These are phyloP conservation scores for Dendrolimus punctatus DNA, from an alignment of 1,140 invertebrate species.

Conservation along the genomic window DNA sequence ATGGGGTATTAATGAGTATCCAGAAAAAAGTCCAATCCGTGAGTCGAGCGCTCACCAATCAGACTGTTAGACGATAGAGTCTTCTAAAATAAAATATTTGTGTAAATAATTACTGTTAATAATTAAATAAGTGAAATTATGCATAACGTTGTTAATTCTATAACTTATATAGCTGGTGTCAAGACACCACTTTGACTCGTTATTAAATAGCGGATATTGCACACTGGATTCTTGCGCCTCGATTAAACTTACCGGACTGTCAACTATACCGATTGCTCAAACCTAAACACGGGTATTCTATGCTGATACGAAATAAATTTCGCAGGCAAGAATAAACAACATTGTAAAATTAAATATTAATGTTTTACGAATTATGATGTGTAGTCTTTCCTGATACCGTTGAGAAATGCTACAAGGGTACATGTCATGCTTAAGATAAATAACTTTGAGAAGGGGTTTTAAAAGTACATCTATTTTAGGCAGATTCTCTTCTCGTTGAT, in stretches of 20 bases:
- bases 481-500: too few relatives aligned
- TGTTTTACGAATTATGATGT: constrained; percentile 12
- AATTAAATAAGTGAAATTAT: not conserved
- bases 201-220: constrained; percentile 63
- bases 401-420: too few relatives aligned
- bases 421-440: too few relatives aligned
- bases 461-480: too few relatives aligned
- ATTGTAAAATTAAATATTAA: constrained; percentile 14
- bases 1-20: too few relatives aligned
- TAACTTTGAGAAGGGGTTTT: too few relatives aligned
- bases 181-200: constrained; percentile 30
- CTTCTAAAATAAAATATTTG: too few relatives aligned
- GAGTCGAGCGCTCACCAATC: too few relatives aligned
- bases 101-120: too few relatives aligned
- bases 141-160: constrained; percentile 8
- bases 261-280: constrained; percentile 44
- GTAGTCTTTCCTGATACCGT: constrained; percentile 9
- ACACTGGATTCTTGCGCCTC: constrained; percentile 47
- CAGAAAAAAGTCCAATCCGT: too few relatives aligned
- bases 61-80: too few relatives aligned
- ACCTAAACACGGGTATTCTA: constrained; percentile 30
- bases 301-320: constrained; percentile 15
- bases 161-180: constrained; percentile 17
- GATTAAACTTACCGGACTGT: constrained; percentile 36
- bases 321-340: constrained; percentile 13